phyloP scores from a whole-genome alignment of 2,888 invertebrate species.

The Myathropa florea region DNA sequence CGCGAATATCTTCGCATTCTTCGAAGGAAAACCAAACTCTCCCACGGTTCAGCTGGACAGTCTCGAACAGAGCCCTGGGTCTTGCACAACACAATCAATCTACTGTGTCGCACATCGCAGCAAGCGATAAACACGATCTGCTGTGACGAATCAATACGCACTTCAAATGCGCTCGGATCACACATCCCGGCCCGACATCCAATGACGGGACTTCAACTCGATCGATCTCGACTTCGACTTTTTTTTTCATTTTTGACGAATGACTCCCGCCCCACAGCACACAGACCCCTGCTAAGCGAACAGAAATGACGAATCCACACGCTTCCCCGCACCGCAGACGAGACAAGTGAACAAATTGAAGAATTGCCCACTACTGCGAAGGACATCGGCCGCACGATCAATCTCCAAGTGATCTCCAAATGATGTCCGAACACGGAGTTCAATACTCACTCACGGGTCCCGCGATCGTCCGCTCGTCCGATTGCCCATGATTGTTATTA shows the following conservation, averaged over 20 bases:
- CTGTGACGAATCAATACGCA: constrained; percentile 58
- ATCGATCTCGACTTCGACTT: background rate
- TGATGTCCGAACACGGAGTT: constrained; percentile 40
- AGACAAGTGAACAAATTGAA: constrained; percentile 51
- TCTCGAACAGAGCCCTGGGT: background rate
- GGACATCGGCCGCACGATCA: constrained; percentile 62
- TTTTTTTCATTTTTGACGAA: constrained; percentile 31
- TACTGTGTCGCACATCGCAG: constrained; percentile 65
- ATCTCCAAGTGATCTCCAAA: constrained; percentile 54
- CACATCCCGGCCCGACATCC: background rate
- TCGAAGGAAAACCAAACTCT: background rate
- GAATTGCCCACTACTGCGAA: constrained; percentile 61
- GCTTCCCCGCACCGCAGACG: background rate
- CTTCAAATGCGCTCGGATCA: constrained; percentile 25
- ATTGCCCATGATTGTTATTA: constrained; percentile 53
- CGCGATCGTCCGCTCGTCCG: constrained; percentile 9
- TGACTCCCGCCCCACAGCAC: constrained; percentile 31
- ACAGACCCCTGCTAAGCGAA: constrained; percentile 61
- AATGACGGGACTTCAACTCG: constrained; percentile 10
- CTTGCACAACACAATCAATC: constrained; percentile 50
- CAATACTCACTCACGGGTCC: constrained; percentile 49
- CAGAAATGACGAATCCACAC: constrained; percentile 42
- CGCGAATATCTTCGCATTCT: background rate
- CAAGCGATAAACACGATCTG: constrained; percentile 46
- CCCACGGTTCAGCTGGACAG: constrained; percentile 9